A percentile compares a stretch with the other conserved stretches of the same genome.
Conservation (phyloP, 2,113 vertebrate genomes). For the Alosa alosa region DNA sequence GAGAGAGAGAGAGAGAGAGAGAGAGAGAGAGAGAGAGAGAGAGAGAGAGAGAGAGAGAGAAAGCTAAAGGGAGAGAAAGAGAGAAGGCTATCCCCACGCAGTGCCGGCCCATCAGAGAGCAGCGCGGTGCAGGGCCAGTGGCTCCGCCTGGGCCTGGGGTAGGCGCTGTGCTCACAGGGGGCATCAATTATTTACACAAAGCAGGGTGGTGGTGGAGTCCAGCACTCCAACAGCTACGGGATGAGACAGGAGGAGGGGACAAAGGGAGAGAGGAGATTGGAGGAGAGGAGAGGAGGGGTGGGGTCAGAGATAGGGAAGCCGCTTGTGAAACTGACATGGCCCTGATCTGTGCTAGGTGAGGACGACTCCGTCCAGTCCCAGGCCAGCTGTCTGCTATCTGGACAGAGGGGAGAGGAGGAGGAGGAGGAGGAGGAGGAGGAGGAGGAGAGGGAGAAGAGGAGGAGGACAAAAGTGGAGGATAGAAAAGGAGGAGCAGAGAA, state of each 20-base stretch:
- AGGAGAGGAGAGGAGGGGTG: neutral
- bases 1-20: neutral
- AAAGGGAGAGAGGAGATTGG: neutral
- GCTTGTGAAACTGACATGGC: neutral
- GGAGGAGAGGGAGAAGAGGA: neutral
- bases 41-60: neutral
- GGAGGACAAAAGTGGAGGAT: too few relatives aligned
- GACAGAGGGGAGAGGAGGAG: conserved; percentile 25
- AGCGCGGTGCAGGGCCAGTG: neutral
- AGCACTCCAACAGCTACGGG: conserved; percentile 3
- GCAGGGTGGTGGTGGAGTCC: neutral
- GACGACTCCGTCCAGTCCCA: too few relatives aligned
- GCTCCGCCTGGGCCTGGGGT: neutral
- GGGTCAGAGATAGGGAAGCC: neutral
- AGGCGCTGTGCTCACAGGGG: conserved; percentile 30
- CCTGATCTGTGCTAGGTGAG: too few relatives aligned
- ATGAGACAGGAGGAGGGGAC: neutral
- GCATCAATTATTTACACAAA: conserved; percentile 40
- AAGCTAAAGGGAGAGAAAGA: too few relatives aligned
- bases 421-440: neutral
- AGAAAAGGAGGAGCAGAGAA: neutral
- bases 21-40: neutral
- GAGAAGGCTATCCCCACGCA: neutral
- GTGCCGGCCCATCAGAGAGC: neutral
- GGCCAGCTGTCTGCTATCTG: conserved; percentile 8